Percentiles rank a stretch among this genome's conserved stretches.
Evolutionary conservation across 2,113 vertebrate genomes (phyloP).

Genomic region (Pollimyrus isidori): DNA sequence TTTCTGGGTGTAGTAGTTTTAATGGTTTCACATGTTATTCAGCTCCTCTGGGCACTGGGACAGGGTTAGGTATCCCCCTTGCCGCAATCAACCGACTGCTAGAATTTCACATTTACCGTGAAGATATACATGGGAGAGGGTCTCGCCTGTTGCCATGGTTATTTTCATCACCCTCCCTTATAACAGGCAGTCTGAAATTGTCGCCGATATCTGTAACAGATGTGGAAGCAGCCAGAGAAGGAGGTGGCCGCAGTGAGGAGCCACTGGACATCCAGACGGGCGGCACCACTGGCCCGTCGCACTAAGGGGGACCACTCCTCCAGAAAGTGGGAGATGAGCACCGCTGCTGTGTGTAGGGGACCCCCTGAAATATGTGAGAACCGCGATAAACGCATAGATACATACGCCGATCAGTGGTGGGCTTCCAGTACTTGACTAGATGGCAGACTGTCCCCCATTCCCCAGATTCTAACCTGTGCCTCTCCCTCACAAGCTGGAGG

Average conservation of each 20-base stretch:
- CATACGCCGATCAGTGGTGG: not conserved
- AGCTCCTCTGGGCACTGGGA: not conserved
- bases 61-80: not conserved
- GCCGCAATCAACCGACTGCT: not conserved
- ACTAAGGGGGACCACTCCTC: no score
- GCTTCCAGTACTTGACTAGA: not conserved
- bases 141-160: not conserved
- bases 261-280: not conserved
- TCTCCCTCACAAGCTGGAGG: conserved; percentile 19
- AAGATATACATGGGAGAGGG: not conserved
- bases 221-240: not conserved
- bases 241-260: not conserved
- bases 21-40: not conserved
- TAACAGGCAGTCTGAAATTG: not conserved
- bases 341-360: not conserved
- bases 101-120: not conserved
- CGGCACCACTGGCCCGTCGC: not conserved
- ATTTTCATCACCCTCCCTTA: not conserved
- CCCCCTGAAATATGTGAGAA: not conserved
- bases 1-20: not conserved
- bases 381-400: not conserved
- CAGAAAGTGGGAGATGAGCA: not conserved
- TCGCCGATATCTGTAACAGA: not conserved
- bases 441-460: not conserved
- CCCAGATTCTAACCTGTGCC: not conserved